Conservation (phyloP, 1,140 invertebrate genomes). For the Chelonus insularis region DNA sequence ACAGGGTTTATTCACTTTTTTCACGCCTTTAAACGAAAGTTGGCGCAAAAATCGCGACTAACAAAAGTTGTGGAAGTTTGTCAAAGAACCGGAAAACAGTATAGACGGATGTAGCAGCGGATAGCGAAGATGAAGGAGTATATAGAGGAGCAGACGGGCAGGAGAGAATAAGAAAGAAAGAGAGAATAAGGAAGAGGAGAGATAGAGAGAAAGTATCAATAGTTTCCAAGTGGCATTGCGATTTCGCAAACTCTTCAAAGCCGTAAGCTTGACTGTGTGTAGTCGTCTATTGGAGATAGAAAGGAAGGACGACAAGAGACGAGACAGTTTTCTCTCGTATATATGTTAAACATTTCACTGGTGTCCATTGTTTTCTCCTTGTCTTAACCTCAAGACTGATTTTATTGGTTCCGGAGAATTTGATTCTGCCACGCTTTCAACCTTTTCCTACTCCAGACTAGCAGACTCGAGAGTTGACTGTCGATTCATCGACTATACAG, state of each 20-base stretch:
- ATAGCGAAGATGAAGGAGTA: not conserved
- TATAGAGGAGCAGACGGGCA: not conserved
- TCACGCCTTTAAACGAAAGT: conserved; percentile 14
- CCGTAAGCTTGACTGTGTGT: not conserved
- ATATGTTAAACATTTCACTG: conserved; percentile 45
- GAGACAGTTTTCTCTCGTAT: conserved; percentile 46
- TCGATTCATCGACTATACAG: conserved; percentile 14
- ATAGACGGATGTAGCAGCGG: conserved; percentile 18
- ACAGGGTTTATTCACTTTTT: not conserved
- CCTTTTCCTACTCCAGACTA: not conserved
- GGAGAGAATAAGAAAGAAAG: conserved; percentile 18
- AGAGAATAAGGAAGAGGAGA: conserved; percentile 4
- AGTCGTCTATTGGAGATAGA: not conserved
- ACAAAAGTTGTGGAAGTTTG: conserved; percentile 19
- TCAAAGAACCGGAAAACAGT: conserved; percentile 24
- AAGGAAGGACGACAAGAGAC: conserved; percentile 25
- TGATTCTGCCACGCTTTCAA: conserved; percentile 13
- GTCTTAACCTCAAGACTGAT: conserved; percentile 40
- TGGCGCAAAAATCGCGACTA: not conserved
- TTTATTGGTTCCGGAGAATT: conserved; percentile 39
- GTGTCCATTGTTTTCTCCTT: conserved; percentile 40
- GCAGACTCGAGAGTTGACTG: conserved; percentile 11
- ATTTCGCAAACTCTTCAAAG: conserved; percentile 31
- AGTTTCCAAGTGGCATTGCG: conserved; percentile 36
- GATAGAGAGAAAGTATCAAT: conserved; percentile 19